A percentile compares a stretch with the other conserved stretches of the same genome.
These are phyloP conservation scores for Cairina moschata DNA, from an alignment of 2,113 vertebrate genomes.

Conservation along the genomic window DNA sequence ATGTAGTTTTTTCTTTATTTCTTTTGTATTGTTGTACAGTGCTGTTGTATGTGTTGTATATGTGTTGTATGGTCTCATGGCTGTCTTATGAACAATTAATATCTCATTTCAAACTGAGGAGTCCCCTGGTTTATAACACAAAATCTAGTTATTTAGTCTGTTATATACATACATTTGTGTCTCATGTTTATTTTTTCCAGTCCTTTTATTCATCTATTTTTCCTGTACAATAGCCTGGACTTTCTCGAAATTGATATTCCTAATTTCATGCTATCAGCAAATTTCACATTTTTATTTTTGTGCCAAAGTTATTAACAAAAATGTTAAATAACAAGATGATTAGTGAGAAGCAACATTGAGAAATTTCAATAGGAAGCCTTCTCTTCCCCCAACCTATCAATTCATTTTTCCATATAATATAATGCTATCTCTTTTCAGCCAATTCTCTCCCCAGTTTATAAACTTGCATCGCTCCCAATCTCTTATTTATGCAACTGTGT, in stretches of 20 bases:
- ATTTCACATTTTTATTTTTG: background rate
- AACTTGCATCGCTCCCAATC: background rate
- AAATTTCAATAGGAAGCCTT: background rate
- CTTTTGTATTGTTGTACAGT: background rate
- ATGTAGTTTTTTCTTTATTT: background rate
- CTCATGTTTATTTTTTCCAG: background rate
- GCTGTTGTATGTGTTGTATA: background rate
- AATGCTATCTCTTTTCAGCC: background rate
- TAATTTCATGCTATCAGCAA: background rate
- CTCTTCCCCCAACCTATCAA: rapidly evolving
- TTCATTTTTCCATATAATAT: background rate
- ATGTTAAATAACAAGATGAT: background rate
- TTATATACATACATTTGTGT: background rate
- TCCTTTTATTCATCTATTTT: background rate
- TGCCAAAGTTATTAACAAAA: background rate
- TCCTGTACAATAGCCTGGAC: background rate
- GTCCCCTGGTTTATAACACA: background rate
- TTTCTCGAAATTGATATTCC: background rate
- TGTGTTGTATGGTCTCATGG: background rate
- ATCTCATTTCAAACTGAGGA: background rate
- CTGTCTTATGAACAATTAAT: background rate
- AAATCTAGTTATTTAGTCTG: background rate
- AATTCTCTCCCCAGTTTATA: background rate
- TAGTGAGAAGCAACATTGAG: background rate
- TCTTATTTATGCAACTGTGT: background rate